These are phyloP conservation scores for Helarctos malayanus DNA, from an alignment of 2,797 vertebrate genomes.

Conservation along the genomic window DNA sequence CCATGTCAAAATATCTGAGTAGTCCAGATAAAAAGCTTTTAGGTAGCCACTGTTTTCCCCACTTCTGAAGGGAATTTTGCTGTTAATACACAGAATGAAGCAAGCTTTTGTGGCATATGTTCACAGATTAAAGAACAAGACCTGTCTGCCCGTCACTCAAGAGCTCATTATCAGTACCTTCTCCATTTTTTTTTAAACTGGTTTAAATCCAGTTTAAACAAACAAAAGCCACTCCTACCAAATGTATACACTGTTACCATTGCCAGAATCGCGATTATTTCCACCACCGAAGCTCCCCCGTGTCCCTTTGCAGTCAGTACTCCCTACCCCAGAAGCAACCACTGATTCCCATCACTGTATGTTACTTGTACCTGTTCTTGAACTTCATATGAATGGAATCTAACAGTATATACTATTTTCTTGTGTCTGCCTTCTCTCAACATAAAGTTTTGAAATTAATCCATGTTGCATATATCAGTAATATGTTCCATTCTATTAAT, in stretches of 20 bases:
- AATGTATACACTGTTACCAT: background rate
- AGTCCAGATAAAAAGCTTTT: background rate
- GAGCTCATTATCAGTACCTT: background rate
- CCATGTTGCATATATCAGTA: constrained; percentile 29
- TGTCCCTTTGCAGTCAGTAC: background rate
- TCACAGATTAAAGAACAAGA: background rate
- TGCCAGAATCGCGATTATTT: background rate
- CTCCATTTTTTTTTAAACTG: background rate
- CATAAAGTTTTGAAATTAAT: constrained; percentile 7
- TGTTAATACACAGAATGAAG: background rate
- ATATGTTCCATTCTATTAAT: background rate
- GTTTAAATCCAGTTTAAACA: background rate
- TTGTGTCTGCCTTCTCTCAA: background rate
- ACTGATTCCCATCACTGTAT: background rate
- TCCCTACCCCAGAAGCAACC: background rate
- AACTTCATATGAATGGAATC: background rate
- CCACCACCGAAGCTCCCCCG: background rate
- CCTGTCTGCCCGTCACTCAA: background rate
- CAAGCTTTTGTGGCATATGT: background rate
- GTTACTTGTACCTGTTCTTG: background rate
- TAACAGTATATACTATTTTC: background rate
- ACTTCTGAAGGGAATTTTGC: background rate
- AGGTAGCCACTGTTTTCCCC: background rate
- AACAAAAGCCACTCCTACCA: background rate
- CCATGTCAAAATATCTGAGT: background rate